Percentiles rank a stretch among this genome's conserved stretches.
Conservation (phyloP, 2,113 vertebrate genomes). For the Bos taurus region ARS-UCD2.0 NC_037342.1:21925001-21925500, state of each 20-base stretch:
- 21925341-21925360: not conserved
- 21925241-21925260: not conserved
- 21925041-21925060: constrained; percentile 8
- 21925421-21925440: not conserved
- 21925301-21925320: constrained; percentile 11
- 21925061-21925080: not conserved
- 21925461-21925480: not conserved
- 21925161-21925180: not conserved
- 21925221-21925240: constrained; percentile 3
- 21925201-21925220: not conserved
- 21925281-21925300: not conserved
- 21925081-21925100: constrained; percentile 4
- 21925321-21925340: not conserved
- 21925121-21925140: not conserved
- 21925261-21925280: not conserved
- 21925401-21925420: not conserved
- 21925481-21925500: not conserved
- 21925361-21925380: not conserved
- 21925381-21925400: not conserved
- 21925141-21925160: not conserved
- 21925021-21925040: not conserved
- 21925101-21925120: not conserved
- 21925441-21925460: not conserved
- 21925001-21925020: not conserved
- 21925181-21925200: not conserved